A percentile compares a stretch with the other conserved stretches of the same genome.
phyloP scores from a whole-genome alignment of 2,888 invertebrate species.

The Lordiphosa andalusiaca region DNA sequence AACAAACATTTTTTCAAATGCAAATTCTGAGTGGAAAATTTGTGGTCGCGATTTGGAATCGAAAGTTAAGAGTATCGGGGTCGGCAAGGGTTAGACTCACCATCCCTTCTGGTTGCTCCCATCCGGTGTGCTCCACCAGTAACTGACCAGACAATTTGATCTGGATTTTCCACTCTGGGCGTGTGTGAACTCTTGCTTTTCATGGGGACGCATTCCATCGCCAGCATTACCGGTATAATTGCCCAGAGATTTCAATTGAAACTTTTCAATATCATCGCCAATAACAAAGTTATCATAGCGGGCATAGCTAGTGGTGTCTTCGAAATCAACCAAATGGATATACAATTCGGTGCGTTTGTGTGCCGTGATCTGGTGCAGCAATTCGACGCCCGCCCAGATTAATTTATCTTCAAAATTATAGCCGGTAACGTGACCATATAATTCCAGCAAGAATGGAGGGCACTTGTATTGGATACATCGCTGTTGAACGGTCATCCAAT shows the following conservation, averaged over 20 bases:
- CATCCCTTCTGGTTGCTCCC: no score
- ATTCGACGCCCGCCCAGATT: not conserved
- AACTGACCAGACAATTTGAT: no score
- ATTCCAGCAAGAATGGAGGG: not conserved
- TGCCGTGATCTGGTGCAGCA: not conserved
- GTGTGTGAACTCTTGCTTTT: not conserved
- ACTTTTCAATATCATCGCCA: not conserved
- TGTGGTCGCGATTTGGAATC: no score
- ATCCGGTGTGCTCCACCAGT: no score
- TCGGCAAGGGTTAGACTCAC: no score
- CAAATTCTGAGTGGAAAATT: no score
- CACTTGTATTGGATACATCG: not conserved
- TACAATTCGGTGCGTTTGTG: not conserved
- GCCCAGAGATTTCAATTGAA: not conserved
- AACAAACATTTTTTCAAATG: no score
- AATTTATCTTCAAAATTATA: not conserved
- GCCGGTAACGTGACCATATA: not conserved
- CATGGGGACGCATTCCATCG: conserved; percentile 2
- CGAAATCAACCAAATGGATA: conserved; percentile 3
- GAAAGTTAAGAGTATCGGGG: no score
- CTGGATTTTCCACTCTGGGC: no score
- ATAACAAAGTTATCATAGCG: not conserved
- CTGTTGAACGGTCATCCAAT: no score
- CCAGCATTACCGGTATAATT: conserved; percentile 1
- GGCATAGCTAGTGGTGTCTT: conserved; percentile 1